These are phyloP conservation scores for Misgurnus anguillicaudatus DNA, from an alignment of 2,113 vertebrate species.

Conservation along the genomic window DNA sequence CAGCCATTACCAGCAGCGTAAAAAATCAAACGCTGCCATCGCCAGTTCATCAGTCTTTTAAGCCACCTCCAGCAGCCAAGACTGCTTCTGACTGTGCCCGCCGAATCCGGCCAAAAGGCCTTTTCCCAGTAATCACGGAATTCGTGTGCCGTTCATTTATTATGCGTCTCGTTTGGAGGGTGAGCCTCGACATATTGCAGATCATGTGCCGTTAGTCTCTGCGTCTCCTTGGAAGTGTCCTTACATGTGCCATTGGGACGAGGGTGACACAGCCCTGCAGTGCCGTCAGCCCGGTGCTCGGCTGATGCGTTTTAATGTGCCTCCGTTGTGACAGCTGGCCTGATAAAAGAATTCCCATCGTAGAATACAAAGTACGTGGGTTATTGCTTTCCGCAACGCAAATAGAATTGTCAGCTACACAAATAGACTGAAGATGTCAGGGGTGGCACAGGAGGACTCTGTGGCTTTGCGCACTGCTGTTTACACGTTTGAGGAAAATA, in stretches of 20 bases:
- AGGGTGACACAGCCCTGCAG: slow-evolving; percentile 2
- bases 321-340: slow-evolving; percentile 30
- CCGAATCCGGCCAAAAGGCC: neutral
- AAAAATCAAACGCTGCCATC: neutral
- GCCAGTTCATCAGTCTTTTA: slow-evolving; percentile 7
- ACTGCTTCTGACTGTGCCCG: neutral
- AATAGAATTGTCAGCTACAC: slow-evolving; percentile 37
- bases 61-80: neutral
- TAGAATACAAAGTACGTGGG: slow-evolving; percentile 20
- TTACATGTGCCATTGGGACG: slow-evolving; percentile 26
- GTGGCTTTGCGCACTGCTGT: slow-evolving; percentile 1
- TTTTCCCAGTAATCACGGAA: neutral
- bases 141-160: neutral
- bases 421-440: slow-evolving; percentile 29
- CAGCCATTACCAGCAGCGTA: neutral
- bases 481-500: slow-evolving; percentile 37
- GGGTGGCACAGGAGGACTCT: slow-evolving; percentile 1
- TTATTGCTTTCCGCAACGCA: slow-evolving; percentile 3
- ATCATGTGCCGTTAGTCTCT: slow-evolving; percentile 22
- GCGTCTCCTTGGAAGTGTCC: slow-evolving; percentile 41
- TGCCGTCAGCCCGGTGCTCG: neutral
- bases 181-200: slow-evolving; percentile 21
- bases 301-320: slow-evolving; percentile 25
- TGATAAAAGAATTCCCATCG: slow-evolving; percentile 35
- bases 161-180: neutral